Conservation (phyloP, 2,113 vertebrate species). For the Tiliqua scincoides region DNA sequence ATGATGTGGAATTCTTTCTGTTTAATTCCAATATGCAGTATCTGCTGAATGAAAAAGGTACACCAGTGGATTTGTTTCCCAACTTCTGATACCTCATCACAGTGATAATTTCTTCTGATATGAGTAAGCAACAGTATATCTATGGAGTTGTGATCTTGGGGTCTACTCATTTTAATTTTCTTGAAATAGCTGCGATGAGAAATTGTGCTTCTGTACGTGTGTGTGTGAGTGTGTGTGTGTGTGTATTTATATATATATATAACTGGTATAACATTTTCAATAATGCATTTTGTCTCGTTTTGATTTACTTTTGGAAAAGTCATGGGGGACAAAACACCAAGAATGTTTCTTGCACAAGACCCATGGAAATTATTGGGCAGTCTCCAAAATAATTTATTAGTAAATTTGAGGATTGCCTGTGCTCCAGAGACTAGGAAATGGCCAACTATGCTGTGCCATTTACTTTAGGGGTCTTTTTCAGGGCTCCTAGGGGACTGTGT, state of each 20-base stretch:
- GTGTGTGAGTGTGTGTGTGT: constrained; percentile 30
- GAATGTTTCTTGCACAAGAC: background rate
- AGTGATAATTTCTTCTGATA: constrained; percentile 9
- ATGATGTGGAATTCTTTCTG: constrained; percentile 56
- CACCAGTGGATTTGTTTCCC: constrained; percentile 34
- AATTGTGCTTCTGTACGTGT: constrained; percentile 37
- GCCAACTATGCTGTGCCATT: background rate
- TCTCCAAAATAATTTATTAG: background rate
- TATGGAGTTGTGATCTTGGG: constrained; percentile 20
- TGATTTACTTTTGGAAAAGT: constrained; percentile 53
- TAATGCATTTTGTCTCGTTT: constrained; percentile 53
- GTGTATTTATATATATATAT: constrained; percentile 10
- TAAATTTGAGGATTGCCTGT: background rate
- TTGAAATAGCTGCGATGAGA: background rate
- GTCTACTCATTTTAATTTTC: constrained; percentile 17
- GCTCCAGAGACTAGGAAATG: background rate
- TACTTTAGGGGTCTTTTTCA: background rate
- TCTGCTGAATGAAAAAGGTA: constrained; percentile 68
- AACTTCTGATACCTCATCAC: constrained; percentile 11
- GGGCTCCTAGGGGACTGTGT: background rate
- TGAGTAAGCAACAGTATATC: background rate
- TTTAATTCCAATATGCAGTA: constrained; percentile 62
- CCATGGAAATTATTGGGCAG: background rate
- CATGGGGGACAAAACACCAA: background rate
- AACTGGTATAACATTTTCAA: constrained; percentile 54